Percentiles rank a stretch among this genome's conserved stretches.
Evolutionary conservation across 2,113 vertebrate genomes (phyloP).

Genomic region (Poeciliopsis turrubarensis): DNA sequence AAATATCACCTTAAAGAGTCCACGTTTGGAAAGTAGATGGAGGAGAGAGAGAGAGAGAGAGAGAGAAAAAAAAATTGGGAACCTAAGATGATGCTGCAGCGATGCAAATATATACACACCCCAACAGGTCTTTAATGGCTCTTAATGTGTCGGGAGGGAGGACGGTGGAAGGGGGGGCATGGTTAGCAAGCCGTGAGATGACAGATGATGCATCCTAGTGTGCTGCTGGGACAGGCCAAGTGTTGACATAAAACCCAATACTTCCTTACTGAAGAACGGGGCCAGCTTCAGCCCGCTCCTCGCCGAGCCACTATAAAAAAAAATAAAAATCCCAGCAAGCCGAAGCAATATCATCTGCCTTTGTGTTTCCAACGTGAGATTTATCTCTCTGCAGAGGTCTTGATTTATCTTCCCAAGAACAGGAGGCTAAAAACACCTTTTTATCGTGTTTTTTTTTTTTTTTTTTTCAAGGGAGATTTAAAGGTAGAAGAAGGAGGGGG

Average conservation of each 20-base stretch:
- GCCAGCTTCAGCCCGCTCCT: conserved; percentile 71
- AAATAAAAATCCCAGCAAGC: conserved; percentile 67
- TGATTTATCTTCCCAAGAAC: conserved; percentile 57
- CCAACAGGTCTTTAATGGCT: conserved; percentile 59
- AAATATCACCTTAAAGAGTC: conserved; percentile 40
- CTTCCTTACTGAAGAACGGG: conserved; percentile 79
- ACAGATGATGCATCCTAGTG: conserved; percentile 79
- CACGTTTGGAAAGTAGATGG: conserved; percentile 24
- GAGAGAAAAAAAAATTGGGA: neutral
- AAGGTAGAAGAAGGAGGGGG: neutral
- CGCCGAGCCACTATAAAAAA: conserved; percentile 50
- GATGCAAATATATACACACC: conserved; percentile 49
- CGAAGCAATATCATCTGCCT: conserved; percentile 73
- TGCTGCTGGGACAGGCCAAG: conserved; percentile 74
- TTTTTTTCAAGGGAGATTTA: conserved; percentile 49
- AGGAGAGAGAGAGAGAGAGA: neutral
- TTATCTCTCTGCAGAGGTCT: conserved; percentile 65
- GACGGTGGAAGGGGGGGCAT: conserved; percentile 12
- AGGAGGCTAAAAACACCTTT: conserved; percentile 47
- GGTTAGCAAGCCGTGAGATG: conserved; percentile 69
- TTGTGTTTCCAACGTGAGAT: conserved; percentile 71
- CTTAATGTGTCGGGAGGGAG: conserved; percentile 27
- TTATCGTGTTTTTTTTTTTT: conserved; percentile 8
- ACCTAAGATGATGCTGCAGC: conserved; percentile 13
- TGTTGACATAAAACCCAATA: conserved; percentile 83